Evolutionary conservation across 2,888 invertebrate species (phyloP).

Genomic region (Tribolium freemani): DNA sequence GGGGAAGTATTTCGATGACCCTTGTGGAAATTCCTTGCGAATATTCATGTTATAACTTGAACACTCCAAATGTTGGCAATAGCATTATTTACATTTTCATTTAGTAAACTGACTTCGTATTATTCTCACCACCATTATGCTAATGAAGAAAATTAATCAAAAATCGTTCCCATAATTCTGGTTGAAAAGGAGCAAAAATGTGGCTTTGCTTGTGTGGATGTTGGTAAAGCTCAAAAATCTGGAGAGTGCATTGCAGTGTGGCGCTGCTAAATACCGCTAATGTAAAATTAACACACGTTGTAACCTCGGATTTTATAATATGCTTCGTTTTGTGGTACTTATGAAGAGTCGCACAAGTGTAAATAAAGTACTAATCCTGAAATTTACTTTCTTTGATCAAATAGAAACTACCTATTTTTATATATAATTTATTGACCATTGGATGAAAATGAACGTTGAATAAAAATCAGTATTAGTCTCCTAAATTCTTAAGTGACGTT

Average conservation of each 20-base stretch:
- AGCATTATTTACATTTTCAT: background rate
- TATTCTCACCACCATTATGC: background rate
- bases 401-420: background rate
- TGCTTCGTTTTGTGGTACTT: background rate
- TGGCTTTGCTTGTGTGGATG: background rate
- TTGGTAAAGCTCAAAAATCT: background rate
- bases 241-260: background rate
- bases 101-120: background rate
- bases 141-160: background rate
- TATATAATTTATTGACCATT: background rate
- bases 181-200: background rate
- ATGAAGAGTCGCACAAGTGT: background rate
- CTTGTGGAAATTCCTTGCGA: background rate
- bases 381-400: background rate
- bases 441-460: background rate
- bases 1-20: background rate
- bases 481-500: constrained; percentile 5
- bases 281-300: background rate
- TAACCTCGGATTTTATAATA: background rate
- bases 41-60: background rate
- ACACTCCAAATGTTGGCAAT: background rate
- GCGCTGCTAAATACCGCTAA: background rate
- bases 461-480: background rate
- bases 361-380: background rate
- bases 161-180: background rate